Evolutionary conservation across 2,888 invertebrate species (phyloP).

Genomic region (Salticus scenicus): DNA sequence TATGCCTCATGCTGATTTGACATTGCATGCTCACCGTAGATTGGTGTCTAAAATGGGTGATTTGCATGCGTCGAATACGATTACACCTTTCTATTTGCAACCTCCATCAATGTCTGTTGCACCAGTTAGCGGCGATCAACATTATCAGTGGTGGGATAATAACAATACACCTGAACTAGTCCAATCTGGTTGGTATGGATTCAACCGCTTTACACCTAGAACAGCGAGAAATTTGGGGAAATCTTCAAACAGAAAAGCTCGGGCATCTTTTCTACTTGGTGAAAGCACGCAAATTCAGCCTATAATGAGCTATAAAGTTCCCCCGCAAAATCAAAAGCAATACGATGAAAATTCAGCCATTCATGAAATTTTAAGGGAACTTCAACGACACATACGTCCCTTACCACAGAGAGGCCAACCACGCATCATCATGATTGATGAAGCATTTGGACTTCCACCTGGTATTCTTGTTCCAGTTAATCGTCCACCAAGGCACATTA

Average conservation of each 20-base stretch:
- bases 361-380: slow-evolving; percentile 12
- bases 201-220: slow-evolving; percentile 42
- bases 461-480: slow-evolving; percentile 21
- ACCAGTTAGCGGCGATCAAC: not conserved
- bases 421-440: slow-evolving; percentile 13
- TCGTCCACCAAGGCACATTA: not conserved
- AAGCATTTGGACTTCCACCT: slow-evolving; percentile 12
- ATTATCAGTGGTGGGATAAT: slow-evolving; percentile 12
- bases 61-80: not conserved
- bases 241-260: not conserved
- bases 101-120: not conserved
- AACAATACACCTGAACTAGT: not conserved
- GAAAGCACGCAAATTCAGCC: slow-evolving; percentile 43
- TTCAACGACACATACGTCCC: slow-evolving; percentile 19
- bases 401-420: slow-evolving; percentile 1
- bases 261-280: slow-evolving; percentile 22
- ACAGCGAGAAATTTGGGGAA: slow-evolving; percentile 41
- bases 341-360: not conserved
- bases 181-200: slow-evolving; percentile 36
- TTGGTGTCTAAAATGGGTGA: not conserved
- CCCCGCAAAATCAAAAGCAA: not conserved
- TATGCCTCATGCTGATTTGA: not conserved
- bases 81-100: not conserved
- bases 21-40: not conserved
- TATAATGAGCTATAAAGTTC: not conserved